Base-by-base conservation (phyloP, 92 coral and sea anemone species). In the Isaurus tuberculatus region DNA sequence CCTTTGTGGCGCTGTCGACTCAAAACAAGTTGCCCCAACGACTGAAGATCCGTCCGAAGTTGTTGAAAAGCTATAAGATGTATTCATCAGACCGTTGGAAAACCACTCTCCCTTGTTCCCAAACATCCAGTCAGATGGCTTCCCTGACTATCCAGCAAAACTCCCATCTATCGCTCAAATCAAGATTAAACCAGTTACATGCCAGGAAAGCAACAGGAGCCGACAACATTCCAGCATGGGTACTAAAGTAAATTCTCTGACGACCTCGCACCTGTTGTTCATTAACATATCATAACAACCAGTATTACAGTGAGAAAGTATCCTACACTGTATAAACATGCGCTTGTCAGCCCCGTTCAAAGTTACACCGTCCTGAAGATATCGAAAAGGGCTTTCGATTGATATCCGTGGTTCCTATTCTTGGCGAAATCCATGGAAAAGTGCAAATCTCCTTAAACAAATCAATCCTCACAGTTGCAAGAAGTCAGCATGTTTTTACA, bases 1-100 rank as follows among this genome's bases (percentile, higher is more conserved):
- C 60, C 71, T 83, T 4, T 83, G 84, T 49, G 88, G 88, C 19
- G 85, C 69, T 31, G 66, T 70, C 20, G 83, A 77, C 25, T 71
- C 69, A 8, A 60, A n/a, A 15, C 65, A 60, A 20, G 5, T 20
- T 49, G 22, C 17, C 60, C 1, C 42, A 13, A 37, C 86, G 49
- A 26, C 64, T 60, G 65, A 53, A 69, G 65, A 88, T 1, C 48
- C 74, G 48, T 26, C 25, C 70, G 31, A 34, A 23, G 29, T 75
- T 4, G 81, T 72, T 20, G 75, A 83, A 51, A 74, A 83, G 65
- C 29, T 88, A 15, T 63, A 73, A 32, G 66, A 60, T 60, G 66
- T 10, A 3, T 60, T 60, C 13, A 60, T 30, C 28, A 20, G 66
- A 6, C 44, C 44, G 10, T 40, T 8, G 44, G 10, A 40, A 6